phyloP scores from a whole-genome alignment of 2,113 vertebrate genomes.

The Lonchura striata region DNA sequence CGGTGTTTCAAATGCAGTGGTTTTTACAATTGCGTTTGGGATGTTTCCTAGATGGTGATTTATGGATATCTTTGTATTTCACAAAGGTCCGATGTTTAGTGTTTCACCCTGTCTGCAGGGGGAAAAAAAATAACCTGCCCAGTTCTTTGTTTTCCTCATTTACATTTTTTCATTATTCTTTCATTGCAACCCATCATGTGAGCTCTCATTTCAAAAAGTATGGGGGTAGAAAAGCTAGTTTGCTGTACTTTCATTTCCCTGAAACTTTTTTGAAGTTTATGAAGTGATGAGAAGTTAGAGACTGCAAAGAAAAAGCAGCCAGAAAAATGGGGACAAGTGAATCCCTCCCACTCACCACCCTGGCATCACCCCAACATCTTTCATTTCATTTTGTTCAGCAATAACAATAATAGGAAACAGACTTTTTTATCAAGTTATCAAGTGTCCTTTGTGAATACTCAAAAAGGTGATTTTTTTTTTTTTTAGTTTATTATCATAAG shows the following conservation, averaged over 20 bases:
- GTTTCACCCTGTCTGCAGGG: not conserved
- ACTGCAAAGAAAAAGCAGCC: not conserved
- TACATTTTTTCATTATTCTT: not conserved
- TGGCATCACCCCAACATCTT: not conserved
- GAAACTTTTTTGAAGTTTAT: not conserved
- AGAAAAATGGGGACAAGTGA: not conserved
- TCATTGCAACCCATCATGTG: not conserved
- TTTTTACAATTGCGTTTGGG: not conserved
- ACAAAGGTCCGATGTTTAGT: not conserved
- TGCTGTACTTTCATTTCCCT: not conserved
- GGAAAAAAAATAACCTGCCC: not conserved
- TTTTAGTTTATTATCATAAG: not conserved
- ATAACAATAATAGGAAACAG: slow-evolving; percentile 7
- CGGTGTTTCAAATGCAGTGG: not conserved
- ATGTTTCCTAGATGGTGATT: not conserved
- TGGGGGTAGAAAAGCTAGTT: not conserved
- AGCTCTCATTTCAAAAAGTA: not conserved
- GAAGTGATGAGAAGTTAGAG: not conserved
- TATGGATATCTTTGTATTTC: not conserved
- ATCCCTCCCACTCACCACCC: not conserved
- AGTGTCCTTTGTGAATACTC: not conserved
- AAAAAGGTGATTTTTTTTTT: not conserved
- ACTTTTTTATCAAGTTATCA: slow-evolving; percentile 5
- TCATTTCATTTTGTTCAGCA: slow-evolving; percentile 30
- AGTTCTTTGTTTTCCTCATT: not conserved